phyloP scores from a whole-genome alignment of 2,113 vertebrate species.

The Toxotes chatareus region DNA sequence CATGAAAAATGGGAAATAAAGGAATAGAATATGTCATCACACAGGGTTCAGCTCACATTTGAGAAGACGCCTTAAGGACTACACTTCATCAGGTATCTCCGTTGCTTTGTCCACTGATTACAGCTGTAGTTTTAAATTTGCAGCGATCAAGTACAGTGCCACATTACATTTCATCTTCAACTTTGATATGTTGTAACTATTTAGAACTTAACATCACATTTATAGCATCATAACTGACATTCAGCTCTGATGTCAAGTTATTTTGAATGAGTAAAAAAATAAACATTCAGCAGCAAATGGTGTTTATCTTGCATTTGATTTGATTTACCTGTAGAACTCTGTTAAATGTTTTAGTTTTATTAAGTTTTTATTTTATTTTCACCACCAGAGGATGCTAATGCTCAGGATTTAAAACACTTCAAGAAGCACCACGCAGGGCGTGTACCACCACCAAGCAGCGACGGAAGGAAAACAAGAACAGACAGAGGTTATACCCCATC shows the following conservation, averaged over 20 bases:
- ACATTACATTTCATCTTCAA: not conserved
- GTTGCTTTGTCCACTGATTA: not conserved
- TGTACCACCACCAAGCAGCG: not conserved
- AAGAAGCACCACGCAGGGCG: not conserved
- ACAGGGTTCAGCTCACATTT: not conserved
- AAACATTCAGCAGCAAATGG: not conserved
- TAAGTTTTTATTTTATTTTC: not conserved
- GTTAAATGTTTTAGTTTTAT: not conserved
- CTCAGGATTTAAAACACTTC: not conserved
- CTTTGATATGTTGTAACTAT: not conserved
- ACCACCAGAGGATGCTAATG: constrained; percentile 58
- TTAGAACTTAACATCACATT: not conserved
- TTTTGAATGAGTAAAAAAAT: constrained; percentile 21
- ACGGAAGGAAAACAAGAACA: constrained; percentile 36
- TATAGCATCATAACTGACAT: not conserved
- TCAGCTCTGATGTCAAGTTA: not conserved
- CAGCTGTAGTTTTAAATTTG: not conserved
- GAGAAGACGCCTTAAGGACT: not conserved
- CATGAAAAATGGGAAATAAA: not conserved
- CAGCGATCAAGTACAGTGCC: not conserved
- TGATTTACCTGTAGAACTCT: no score
- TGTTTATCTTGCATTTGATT: not conserved
- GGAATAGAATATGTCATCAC: no score
- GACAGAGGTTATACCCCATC: constrained; percentile 74
- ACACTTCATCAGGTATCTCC: not conserved